Base-by-base conservation (phyloP, 1,140 invertebrate species). In the Nasonia vitripennis region DNA sequence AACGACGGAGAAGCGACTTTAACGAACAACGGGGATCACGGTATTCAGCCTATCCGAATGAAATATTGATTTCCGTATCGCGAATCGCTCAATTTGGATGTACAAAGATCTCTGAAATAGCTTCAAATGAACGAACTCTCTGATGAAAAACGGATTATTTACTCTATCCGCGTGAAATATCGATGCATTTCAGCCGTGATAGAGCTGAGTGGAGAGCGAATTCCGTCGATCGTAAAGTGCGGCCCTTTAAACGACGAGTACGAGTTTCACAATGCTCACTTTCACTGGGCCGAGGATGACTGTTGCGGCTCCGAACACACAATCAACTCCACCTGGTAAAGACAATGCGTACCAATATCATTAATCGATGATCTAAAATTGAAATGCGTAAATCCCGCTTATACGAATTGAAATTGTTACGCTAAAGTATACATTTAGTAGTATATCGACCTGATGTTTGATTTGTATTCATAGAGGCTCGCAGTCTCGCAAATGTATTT, bases 271-370 rank as follows among this genome's bases (percentile, higher is more conserved):
- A 95, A 97, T 85, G 94, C 97, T 85, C 97, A 98, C 91, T 97
- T 98, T 89, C 97, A 98, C 90, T 98, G 97, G 97, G 96, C 96
- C 0, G 94, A 95, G 14, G 95, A 96, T 80, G 94, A 97, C 87
- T 95, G 94, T 86, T 93, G 93, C 45, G 97, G 97, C 14, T 97
- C 96, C 41, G 97, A 98, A 92, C 97, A 98, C 89, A 95, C 95
- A 5, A 94, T 98, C 55, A 96, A 97, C 89, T 94, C 94, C 41
- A 89, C 89, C 73, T 92, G 90, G 90, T 91, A 86, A 81, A 17
- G 17, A 71, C 23, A 12, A 4, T 2, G 6, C 7, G 6, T 7
- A 17, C 34, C 34, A 45, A 45, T 45, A 45, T 41, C 37, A 9
- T 45, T 45, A 10, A 45, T 45, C 41, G 10, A 45, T 45, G 1